phyloP scores from a whole-genome alignment of 2,113 vertebrate species.

The Triplophysa dalaica region DNA sequence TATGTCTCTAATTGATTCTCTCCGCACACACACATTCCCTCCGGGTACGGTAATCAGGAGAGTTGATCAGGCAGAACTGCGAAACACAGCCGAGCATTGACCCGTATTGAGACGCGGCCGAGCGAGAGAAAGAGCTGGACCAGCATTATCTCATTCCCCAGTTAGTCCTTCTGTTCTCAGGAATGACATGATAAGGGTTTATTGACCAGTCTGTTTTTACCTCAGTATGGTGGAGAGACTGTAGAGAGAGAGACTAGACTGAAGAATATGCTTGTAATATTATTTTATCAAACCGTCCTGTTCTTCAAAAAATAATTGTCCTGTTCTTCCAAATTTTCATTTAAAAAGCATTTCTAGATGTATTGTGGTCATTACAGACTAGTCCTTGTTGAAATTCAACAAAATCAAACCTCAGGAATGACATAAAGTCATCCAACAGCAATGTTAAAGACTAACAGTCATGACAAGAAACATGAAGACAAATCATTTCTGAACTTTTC shows the following conservation, averaged over 20 bases:
- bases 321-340: too few species aligned
- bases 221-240: not conserved
- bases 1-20: constrained; percentile 45
- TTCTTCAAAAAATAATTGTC: too few species aligned
- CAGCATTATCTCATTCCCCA: constrained; percentile 18
- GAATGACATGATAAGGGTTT: constrained; percentile 30
- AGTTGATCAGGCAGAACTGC: constrained; percentile 44
- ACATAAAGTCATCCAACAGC: too few species aligned
- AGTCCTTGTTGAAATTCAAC: too few species aligned
- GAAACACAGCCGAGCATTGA: constrained; percentile 24
- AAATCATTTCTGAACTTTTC: too few species aligned
- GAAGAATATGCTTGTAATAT: not conserved
- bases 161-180: not conserved
- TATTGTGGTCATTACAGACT: too few species aligned
- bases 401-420: too few species aligned
- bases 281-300: too few species aligned
- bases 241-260: not conserved
- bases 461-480: too few species aligned
- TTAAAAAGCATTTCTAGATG: too few species aligned
- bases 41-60: constrained; percentile 37
- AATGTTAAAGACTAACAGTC: too few species aligned
- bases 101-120: constrained; percentile 9
- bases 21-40: constrained; percentile 1
- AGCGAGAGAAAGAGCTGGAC: constrained; percentile 15
- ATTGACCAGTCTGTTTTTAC: constrained; percentile 28